phyloP scores from a whole-genome alignment of 2,113 vertebrate species.

The Labeo catla region DNA sequence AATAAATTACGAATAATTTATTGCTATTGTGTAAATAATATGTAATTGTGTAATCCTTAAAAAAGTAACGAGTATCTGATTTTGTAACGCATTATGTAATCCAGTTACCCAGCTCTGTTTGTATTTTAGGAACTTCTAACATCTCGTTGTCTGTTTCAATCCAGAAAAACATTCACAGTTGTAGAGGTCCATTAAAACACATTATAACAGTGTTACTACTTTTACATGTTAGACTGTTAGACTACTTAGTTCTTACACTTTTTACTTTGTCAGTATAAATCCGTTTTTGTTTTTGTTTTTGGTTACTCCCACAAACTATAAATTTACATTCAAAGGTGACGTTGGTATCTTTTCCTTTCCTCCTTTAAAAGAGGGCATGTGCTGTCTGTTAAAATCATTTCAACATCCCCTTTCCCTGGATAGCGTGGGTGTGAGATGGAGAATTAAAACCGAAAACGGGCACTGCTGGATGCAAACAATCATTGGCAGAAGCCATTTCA shows the following conservation, averaged over 20 bases:
- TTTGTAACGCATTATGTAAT: too few species aligned
- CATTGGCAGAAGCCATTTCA: neutral
- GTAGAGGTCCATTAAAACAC: too few species aligned
- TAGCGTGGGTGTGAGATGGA: neutral
- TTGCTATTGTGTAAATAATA: too few species aligned
- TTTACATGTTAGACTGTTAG: too few species aligned
- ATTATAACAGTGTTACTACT: too few species aligned
- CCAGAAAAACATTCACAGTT: too few species aligned
- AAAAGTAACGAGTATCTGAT: too few species aligned
- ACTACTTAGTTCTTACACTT: neutral
- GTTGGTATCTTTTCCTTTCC: neutral
- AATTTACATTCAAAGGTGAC: neutral
- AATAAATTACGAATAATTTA: too few species aligned
- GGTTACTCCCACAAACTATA: too few species aligned
- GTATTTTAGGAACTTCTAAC: neutral
- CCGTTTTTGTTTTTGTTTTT: too few species aligned
- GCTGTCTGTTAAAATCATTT: neutral
- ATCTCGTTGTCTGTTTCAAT: too few species aligned
- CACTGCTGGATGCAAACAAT: neutral
- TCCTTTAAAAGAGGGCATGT: neutral
- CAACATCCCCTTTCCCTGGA: neutral
- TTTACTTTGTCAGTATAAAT: neutral
- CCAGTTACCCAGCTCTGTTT: neutral
- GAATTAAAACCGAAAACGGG: constrained; percentile 3
- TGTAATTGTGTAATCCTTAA: too few species aligned